Conservation (phyloP, 2,888 invertebrate species). For the Automeris io region DNA sequence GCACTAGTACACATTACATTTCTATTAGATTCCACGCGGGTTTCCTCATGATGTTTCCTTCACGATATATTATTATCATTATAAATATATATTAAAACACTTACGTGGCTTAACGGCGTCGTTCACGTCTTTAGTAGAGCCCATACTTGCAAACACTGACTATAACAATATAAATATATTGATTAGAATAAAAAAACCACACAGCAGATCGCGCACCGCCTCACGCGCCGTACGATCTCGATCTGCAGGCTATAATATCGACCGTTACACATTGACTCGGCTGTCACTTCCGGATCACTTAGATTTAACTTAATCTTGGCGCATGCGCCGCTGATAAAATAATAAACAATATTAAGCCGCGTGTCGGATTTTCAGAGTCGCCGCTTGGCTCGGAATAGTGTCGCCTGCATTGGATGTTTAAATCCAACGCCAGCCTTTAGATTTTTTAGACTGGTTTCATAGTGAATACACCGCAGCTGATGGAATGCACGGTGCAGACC, state of each 20-base stretch:
- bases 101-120: conserved; percentile 1
- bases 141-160: conserved; percentile 3
- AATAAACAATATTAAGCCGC: not conserved
- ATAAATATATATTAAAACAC: too few relatives aligned
- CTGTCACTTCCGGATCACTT: not conserved
- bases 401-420: too few relatives aligned
- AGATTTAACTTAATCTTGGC: not conserved
- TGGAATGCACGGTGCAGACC: too few relatives aligned
- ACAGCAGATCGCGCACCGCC: not conserved
- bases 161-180: not conserved
- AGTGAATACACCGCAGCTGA: too few relatives aligned
- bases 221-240: conserved; percentile 1
- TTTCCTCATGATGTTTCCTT: too few relatives aligned
- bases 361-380: not conserved
- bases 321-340: not conserved
- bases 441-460: too few relatives aligned
- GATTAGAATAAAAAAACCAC: not conserved
- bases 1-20: too few relatives aligned
- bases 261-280: not conserved
- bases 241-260: not conserved
- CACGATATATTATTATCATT: too few relatives aligned
- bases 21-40: too few relatives aligned
- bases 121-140: not conserved
- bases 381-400: too few relatives aligned
- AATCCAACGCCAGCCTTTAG: too few relatives aligned